Conservation (phyloP, 1,140 invertebrate genomes). For the Kradibia gibbosae region DNA sequence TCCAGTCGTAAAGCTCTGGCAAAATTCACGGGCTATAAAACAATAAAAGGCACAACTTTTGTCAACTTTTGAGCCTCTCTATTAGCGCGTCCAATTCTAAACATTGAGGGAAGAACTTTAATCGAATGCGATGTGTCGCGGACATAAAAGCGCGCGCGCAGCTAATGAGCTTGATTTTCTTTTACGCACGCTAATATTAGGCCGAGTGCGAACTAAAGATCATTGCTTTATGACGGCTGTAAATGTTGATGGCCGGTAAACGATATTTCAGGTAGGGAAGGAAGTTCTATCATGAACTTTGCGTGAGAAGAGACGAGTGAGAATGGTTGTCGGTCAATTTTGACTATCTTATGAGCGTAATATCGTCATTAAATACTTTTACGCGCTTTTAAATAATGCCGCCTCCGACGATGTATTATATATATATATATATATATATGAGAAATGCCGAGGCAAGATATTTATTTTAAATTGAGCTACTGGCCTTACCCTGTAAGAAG, state of each 20-base stretch:
- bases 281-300: background rate
- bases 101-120: background rate
- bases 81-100: background rate
- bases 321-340: background rate
- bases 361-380: conserved; percentile 24
- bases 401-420: background rate
- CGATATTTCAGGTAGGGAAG: background rate
- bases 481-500: background rate
- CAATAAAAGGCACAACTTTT: conserved; percentile 31
- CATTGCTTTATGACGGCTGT: conserved; percentile 26
- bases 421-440: background rate
- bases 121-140: conserved; percentile 23
- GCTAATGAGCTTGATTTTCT: conserved; percentile 26
- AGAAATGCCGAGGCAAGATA: background rate
- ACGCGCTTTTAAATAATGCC: background rate
- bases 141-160: conserved; percentile 1
- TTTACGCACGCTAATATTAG: conserved; percentile 23
- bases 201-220: background rate
- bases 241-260: background rate
- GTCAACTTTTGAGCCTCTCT: background rate
- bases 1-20: background rate
- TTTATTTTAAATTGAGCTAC: background rate
- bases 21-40: conserved; percentile 21
- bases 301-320: background rate
- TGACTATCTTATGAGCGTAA: background rate